Base-by-base conservation (phyloP, 2,888 invertebrate genomes). In the Charanyca ferruginea region DNA sequence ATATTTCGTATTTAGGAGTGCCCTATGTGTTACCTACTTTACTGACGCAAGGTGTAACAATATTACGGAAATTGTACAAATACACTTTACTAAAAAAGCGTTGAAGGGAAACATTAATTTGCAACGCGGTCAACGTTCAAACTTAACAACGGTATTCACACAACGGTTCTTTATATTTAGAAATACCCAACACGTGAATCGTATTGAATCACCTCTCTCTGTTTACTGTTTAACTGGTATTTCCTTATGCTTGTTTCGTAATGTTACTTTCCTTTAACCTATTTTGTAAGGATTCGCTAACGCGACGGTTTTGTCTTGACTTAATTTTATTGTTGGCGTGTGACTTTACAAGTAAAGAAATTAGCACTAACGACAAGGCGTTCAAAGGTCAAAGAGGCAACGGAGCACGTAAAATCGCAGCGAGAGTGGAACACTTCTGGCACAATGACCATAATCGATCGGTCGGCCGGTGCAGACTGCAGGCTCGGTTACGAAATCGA, bases 141-240 rank as follows among this genome's bases (percentile, higher is more conserved):
- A 77, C 38, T 16, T 87, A 82, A 85, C 86, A 90, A 90, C 89
- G 89, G 90, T 90, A 91, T 90, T 87, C 85, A 84, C 75, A 89
- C 87, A 94, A 93, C 93, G 93, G 91, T 91, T 87, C 89, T 92
- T 91, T 93, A 91, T 90, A 91, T 93, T 93, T 91, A 93, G 91
- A 91, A 86, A 89, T 86, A 87, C 77, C 71, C 81, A 90, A 90
- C 93, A 93, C 90, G 91, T 90, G 90, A 88, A 86, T 85, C 72
- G 80, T 80, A 91, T 89, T 93, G 92, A 93, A 91, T 93, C 92
- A 93, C 91, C 88, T 85, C 81, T 68, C 77, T 85, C 80, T 88
- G 87, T 89, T 90, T 87, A 85, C 87, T 80, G 85, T 86, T 85
- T 78, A 77, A 83, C 77, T 85, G 83, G 84, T 88, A 87, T 89